Percentiles rank a stretch among this genome's conserved stretches.
phyloP scores from a whole-genome alignment of 2,797 vertebrate species.

The Tenualosa thibaudeaui region DNA sequence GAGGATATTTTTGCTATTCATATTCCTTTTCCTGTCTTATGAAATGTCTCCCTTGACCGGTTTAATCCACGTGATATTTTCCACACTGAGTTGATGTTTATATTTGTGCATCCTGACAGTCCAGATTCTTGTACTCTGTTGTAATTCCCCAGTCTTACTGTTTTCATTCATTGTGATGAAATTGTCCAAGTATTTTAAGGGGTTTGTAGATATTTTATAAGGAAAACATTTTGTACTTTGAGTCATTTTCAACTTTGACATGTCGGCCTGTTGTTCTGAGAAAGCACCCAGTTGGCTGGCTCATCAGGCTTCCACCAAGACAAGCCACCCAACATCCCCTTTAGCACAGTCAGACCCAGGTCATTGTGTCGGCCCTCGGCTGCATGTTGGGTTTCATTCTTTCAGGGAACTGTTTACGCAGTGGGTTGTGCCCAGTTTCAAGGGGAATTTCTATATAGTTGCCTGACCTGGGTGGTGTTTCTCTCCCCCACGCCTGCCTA shows the following conservation, averaged over 20 bases:
- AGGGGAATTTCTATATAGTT: conserved; percentile 39
- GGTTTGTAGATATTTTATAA: not conserved
- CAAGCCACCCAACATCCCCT: not conserved
- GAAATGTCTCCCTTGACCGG: not conserved
- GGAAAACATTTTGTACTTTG: not conserved
- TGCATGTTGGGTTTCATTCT: conserved; percentile 4
- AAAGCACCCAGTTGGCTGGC: conserved; percentile 14
- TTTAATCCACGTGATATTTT: not conserved
- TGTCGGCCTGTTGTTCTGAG: not conserved
- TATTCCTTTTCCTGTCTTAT: not conserved
- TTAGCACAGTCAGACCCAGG: not conserved
- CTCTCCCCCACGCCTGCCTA: conserved; percentile 20
- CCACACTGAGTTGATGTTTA: not conserved
- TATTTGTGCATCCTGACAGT: not conserved
- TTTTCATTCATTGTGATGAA: conserved; percentile 2
- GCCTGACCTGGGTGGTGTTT: not conserved
- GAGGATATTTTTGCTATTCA: not conserved
- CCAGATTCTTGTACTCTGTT: not conserved
- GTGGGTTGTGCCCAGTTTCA: conserved; percentile 9
- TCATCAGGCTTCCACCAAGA: not conserved
- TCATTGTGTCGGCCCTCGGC: not conserved
- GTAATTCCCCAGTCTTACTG: not conserved
- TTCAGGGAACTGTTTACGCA: conserved; percentile 50
- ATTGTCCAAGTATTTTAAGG: not conserved
- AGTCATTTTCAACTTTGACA: not conserved